Evolutionary conservation across 1,140 invertebrate genomes (phyloP).

Genomic region (Gerris buenoi): DNA sequence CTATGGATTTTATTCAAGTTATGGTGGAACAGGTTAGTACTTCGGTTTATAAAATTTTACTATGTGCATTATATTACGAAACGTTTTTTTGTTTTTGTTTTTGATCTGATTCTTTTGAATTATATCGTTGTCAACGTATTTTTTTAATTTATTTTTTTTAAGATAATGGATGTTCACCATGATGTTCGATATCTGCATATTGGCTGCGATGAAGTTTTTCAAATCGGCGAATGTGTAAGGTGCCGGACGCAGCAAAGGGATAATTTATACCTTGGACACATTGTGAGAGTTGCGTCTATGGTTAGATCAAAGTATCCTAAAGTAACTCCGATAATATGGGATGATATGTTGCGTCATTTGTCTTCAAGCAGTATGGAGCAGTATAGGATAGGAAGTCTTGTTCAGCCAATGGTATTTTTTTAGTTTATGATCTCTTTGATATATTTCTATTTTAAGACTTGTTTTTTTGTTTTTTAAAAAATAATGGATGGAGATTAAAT

Average conservation of each 20-base stretch:
- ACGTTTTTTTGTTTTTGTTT: too few relatives aligned
- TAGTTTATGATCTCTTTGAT: not conserved
- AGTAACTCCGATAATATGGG: constrained; percentile 75
- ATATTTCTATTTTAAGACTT: constrained; percentile 2
- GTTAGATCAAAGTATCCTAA: constrained; percentile 45
- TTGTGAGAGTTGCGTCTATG: constrained; percentile 44
- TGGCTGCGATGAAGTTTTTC: constrained; percentile 68
- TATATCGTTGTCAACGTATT: too few relatives aligned
- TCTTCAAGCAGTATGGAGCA: constrained; percentile 45
- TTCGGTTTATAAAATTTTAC: too few relatives aligned
- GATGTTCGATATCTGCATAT: constrained; percentile 58
- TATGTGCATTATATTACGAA: too few relatives aligned
- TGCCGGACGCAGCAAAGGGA: constrained; percentile 40
- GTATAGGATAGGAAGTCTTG: constrained; percentile 51
- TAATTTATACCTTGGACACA: constrained; percentile 53
- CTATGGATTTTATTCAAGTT: constrained; percentile 48
- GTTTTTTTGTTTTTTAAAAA: not conserved
- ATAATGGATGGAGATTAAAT: not conserved
- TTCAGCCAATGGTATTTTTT: constrained; percentile 59
- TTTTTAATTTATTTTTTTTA: too few relatives aligned
- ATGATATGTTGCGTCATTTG: constrained; percentile 79
- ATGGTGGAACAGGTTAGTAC: constrained; percentile 67
- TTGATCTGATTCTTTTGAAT: too few relatives aligned
- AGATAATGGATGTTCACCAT: constrained; percentile 42
- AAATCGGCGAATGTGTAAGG: constrained; percentile 60